Evolutionary conservation across 1,140 invertebrate genomes (phyloP), one percentile per base, ranked within the genome.

Genomic region (Coelopa frigida): DNA sequence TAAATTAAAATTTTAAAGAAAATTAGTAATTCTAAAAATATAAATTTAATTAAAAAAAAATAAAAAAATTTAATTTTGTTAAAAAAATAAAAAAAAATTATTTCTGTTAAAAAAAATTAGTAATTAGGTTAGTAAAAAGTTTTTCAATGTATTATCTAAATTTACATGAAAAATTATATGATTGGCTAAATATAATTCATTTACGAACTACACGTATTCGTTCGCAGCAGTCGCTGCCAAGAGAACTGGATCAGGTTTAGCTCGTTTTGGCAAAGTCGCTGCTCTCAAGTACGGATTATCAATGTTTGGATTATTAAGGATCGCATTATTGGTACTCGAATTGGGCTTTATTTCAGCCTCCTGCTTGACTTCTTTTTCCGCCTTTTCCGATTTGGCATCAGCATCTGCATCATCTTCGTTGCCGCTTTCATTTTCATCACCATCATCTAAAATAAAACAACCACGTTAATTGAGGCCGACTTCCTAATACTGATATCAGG

Each of bases 271-370:
- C 55, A 87, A 68, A 60, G 87, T 89, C 1, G 85, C 84, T 2
- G 87, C 85, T 23, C 87, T 74, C 45, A 93, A 73, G 66, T 89
- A 93, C 1, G 89, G 89, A 76, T 92, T 93, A 61, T 93, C 89
- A 54, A 91, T 89, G 8, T 78, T 71, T 40, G 80, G 78, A 58
- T 74, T 74, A 49, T 78, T 73, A 17, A 53, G 22, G 21, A 53
- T 53, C 1, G 52, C 52, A 18, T 53, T 53, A 38, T 53, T 50
- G 24, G 49, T 50, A 3, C 40, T 50, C 20, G 52, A 53, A 33
- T 50, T 53, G 20, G 45, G 45, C 22, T 53, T 53, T 20, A 53
- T 53, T 12, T 68, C 61, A 17, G 62, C 40, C 54, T 70, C 74
- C 21, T 66, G 68, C 55, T 75, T 75, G 1, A 32, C 22, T n/a